Percentiles rank a stretch among this genome's conserved stretches.
Evolutionary conservation across 2,888 invertebrate species (phyloP).

Genomic region (Prosopocoilus inquinatus): DNA sequence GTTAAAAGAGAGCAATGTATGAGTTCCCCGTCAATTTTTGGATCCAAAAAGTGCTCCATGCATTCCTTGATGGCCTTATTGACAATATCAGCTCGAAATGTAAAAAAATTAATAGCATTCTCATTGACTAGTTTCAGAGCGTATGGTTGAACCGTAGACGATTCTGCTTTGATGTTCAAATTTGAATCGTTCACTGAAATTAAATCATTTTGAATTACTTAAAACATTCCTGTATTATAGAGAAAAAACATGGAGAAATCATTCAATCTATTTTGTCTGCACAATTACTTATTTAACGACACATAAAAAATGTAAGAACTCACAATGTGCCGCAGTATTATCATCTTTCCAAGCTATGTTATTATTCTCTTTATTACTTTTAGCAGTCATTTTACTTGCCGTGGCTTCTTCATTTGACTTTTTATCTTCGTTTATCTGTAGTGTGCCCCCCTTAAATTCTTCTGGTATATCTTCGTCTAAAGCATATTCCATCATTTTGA

Average conservation of each 20-base stretch:
- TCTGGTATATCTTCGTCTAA: slow-evolving; percentile 51
- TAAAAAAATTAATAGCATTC: slow-evolving; percentile 68
- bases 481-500: slow-evolving; percentile 25
- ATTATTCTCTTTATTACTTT: no score
- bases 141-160: slow-evolving; percentile 38
- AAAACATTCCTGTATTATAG: no score
- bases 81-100: slow-evolving; percentile 70
- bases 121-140: slow-evolving; percentile 54
- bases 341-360: no score
- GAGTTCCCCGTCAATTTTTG: slow-evolving; percentile 67
- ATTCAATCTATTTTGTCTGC: no score
- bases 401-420: slow-evolving; percentile 13
- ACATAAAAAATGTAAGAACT: no score
- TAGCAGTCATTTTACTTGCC: background rate
- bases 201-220: no score
- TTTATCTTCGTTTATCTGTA: slow-evolving; percentile 25
- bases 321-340: no score
- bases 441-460: slow-evolving; percentile 59
- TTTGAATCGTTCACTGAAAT: no score
- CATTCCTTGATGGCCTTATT: slow-evolving; percentile 72
- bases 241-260: no score
- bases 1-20: slow-evolving; percentile 77
- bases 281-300: no score
- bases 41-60: slow-evolving; percentile 61
- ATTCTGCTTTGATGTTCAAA: slow-evolving; percentile 33